phyloP scores from a whole-genome alignment of 2,113 vertebrate species.

The Microcebus jonahi region DNA sequence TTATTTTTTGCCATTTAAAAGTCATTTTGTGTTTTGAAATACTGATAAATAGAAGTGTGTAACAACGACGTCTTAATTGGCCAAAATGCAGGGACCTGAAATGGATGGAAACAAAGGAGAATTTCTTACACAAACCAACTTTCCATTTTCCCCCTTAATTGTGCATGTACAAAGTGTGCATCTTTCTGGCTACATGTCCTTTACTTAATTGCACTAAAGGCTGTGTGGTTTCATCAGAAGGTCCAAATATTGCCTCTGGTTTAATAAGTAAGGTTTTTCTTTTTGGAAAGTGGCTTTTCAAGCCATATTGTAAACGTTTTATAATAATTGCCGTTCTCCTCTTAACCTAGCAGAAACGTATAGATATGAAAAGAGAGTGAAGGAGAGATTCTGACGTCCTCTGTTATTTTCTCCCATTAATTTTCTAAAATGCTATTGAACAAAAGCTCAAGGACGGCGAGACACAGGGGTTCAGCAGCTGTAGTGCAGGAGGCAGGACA shows the following conservation, averaged over 20 bases:
- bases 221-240: not conserved
- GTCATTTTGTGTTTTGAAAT: not conserved
- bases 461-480: not conserved
- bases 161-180: not conserved
- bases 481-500: not conserved
- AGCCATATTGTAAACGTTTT: not conserved
- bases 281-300: not conserved
- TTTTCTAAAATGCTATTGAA: not conserved
- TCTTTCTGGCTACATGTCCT: not conserved
- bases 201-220: not conserved
- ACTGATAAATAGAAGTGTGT: not conserved
- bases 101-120: not conserved
- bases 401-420: not conserved
- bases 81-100: not conserved
- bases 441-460: not conserved
- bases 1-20: not conserved
- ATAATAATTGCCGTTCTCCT: not conserved
- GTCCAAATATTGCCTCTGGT: not conserved
- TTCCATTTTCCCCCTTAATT: constrained; percentile 27
- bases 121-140: not conserved
- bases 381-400: not conserved
- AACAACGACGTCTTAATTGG: not conserved
- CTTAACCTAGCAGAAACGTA: not conserved
- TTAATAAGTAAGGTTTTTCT: not conserved
- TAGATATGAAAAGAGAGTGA: not conserved